Evolutionary conservation across 2,888 invertebrate species (phyloP), one percentile per base, ranked within the genome.

Genomic region (Cylindroiulus punctatus): DNA sequence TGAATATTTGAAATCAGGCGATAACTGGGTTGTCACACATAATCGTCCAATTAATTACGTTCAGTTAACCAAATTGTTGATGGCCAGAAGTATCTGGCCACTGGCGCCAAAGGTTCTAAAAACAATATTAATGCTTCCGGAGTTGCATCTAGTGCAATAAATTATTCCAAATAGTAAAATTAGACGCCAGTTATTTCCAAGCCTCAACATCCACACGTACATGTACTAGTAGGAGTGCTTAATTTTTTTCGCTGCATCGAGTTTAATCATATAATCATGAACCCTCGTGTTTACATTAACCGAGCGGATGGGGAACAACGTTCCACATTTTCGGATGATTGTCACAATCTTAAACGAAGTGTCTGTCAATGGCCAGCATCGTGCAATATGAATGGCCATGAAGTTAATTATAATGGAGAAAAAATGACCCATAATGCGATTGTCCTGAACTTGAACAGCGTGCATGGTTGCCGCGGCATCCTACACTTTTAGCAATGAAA

Each of bases 361-460:
- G 52, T 52, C 52, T 52, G 52, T n/a, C 52, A 52, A 52, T 52
- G 52, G 0, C n/a, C 52, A 52, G n/a, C 52, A 52, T 52, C 52
- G 52, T 52, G 52, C 19, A n/a, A 52, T 52, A 52, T 52, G 52
- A 52, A 52, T n/a, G 52, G 19, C 52, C 52, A 52, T n/a, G 52
- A 52, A 2, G 52, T n/a, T 52, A 52, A 52, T 52, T 52, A 52
- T 52, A n/a, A 52, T 0, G 19, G 14, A 52, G 10, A 52, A 52
- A 52, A n/a, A 52, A 52, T 52, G 52, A 52, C 52, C 52, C 14
- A n/a, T 52, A 52, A 52, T 52, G 52, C 19, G 52, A 52, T 3
- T 52, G 52, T 52, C 52, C 52, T 52, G 52, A 52, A 52, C 52
- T 52, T 52, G 52, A 52, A 52, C 52, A 52, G 52, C 8, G 47